These are phyloP conservation scores for Redunca redunca DNA, from an alignment of 2,113 vertebrate genomes.

Conservation along the genomic window DNA sequence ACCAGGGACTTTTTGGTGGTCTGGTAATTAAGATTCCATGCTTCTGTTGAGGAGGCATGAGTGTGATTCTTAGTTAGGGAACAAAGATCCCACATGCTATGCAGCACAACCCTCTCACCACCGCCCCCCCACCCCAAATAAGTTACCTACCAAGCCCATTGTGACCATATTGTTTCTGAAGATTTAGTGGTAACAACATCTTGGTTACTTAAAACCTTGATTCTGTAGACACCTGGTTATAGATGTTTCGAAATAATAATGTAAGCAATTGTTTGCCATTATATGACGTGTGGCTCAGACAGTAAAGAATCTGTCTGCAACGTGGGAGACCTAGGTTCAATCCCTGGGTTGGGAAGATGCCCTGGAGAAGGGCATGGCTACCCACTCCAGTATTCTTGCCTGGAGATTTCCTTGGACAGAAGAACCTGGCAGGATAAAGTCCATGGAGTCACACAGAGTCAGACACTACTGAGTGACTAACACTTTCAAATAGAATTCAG, in stretches of 20 bases:
- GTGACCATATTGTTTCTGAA: background rate
- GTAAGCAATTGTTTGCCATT: background rate
- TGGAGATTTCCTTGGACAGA: background rate
- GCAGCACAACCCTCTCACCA: background rate
- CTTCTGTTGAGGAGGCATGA: rapidly evolving
- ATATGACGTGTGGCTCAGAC: background rate
- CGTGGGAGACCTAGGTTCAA: background rate
- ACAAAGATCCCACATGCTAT: background rate
- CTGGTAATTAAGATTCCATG: background rate
- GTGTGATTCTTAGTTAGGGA: background rate
- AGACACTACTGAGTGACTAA: background rate
- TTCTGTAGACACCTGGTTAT: background rate
- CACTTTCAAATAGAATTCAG: background rate
- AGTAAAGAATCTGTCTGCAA: background rate
- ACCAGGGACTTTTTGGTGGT: background rate
- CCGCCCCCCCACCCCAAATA: background rate
- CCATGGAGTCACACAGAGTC: background rate
- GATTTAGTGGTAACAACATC: background rate
- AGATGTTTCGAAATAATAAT: background rate
- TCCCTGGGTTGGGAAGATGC: background rate
- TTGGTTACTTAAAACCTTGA: background rate
- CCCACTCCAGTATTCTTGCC: background rate
- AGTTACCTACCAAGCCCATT: background rate
- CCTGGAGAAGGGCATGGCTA: background rate
- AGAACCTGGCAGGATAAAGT: background rate